Conservation (phyloP, 2,113 vertebrate species). For the Cervus canadensis region DNA sequence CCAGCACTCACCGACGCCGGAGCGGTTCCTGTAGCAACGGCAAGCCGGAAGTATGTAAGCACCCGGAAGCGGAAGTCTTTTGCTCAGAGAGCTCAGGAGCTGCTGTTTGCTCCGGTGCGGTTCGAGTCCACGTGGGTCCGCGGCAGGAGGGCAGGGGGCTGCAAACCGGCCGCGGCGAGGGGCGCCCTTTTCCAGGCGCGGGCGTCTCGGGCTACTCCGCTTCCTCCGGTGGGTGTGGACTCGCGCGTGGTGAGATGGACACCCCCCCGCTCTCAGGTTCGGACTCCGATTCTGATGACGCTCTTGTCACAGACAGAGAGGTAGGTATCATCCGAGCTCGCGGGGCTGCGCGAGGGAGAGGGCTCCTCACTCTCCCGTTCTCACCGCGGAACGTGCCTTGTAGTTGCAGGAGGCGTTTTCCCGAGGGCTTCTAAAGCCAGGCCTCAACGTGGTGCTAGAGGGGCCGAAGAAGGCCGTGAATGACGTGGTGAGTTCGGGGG, state of each 20-base stretch:
- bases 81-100: accelerated
- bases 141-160: accelerated
- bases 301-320: constrained; percentile 84
- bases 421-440: constrained; percentile 89
- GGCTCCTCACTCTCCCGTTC: not conserved
- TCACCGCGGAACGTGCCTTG: not conserved
- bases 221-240: not conserved
- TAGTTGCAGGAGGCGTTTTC: constrained; percentile 94
- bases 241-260: constrained; percentile 43
- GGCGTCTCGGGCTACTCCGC: not conserved
- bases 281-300: constrained; percentile 86
- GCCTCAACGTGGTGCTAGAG: constrained; percentile 90
- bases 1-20: not conserved
- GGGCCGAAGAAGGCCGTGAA: constrained; percentile 83
- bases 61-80: constrained; percentile 66
- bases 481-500: constrained; percentile 85
- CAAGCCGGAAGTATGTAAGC: constrained; percentile 38
- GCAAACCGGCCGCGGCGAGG: not conserved
- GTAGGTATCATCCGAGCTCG: constrained; percentile 68
- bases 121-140: not conserved
- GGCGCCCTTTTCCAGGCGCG: no score
- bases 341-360: not conserved
- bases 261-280: constrained; percentile 65
- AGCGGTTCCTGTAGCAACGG: constrained; percentile 65
- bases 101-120: accelerated